A percentile compares a stretch with the other conserved stretches of the same genome.
Evolutionary conservation across 2,113 vertebrate species (phyloP).

Genomic region (Perognathus longimembris): DNA sequence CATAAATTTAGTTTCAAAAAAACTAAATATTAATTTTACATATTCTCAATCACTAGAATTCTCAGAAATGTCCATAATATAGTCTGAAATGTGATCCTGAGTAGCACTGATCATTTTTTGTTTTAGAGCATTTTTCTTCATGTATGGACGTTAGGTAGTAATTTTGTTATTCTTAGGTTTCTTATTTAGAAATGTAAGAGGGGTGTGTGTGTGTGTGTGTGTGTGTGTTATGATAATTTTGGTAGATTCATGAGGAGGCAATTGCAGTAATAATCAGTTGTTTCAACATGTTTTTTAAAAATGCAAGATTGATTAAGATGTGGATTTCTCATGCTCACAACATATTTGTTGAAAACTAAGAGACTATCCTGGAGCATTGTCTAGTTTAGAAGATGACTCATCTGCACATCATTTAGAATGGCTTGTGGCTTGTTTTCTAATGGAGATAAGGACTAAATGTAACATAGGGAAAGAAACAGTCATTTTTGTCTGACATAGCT

Average conservation of each 20-base stretch:
- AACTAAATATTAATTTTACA: conserved; percentile 38
- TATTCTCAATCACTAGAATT: background rate
- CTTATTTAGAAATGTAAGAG: background rate
- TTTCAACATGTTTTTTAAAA: background rate
- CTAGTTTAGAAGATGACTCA: background rate
- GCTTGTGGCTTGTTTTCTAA: background rate
- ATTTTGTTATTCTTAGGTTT: background rate
- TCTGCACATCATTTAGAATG: background rate
- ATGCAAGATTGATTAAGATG: background rate
- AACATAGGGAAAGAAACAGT: background rate
- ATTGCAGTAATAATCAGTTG: background rate
- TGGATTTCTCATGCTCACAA: background rate
- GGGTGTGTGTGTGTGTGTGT: background rate
- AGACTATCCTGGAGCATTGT: background rate
- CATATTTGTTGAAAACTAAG: background rate
- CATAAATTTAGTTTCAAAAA: conserved; percentile 55
- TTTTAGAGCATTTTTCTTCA: background rate
- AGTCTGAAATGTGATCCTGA: background rate
- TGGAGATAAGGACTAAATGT: background rate
- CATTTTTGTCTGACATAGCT: background rate
- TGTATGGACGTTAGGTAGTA: background rate
- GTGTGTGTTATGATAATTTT: conserved; percentile 14
- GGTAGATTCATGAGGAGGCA: background rate
- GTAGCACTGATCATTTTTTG: background rate
- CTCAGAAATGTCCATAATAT: background rate